Base-by-base conservation (phyloP, 2,888 invertebrate species). In the Drosophila multiciliata region DNA sequence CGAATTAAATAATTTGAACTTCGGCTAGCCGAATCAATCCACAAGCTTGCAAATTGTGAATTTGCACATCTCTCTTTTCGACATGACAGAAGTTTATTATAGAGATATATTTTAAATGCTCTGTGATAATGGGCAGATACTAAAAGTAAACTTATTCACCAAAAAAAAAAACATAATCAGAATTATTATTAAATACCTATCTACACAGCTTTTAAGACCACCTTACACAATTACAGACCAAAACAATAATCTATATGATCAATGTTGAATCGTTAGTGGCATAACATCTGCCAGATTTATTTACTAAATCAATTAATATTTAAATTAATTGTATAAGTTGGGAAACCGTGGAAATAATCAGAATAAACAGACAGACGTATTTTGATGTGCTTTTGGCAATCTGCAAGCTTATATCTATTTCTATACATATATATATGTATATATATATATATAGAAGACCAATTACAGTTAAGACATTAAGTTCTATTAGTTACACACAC, bases 21-120 rank as follows among this genome's bases (percentile, higher is more conserved):
- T 53, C 66, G 62, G 49, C 49, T 9, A 2, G 23, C 52, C 78
- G 61, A 62, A 60, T 17, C 12, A 29, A 8, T 20, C 35, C 23
- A 69, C 36, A 57, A 52, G 49, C 78, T 61, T 77, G 74, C 74
- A 71, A 52, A 50, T 20, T 42, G 23, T n/a, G 9, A n/a, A 26
- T 7, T n/a, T 9, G 15, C 29, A 26, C 20, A 48, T 15, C 15
- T 6, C n/a, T 40, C 0, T 20, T 15, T 20, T 15, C n/a, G 12
- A 32, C 6, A 32, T 50, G 6, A 17, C 9, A 40, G 9, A 50
- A 29, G 12, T 23, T 20, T 2, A 20, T 35, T 53, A 35, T 15
- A 5, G 3, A 35, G 15, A 35, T 17, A n/a, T n/a, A n/a, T 59
- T 35, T 26, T 59, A 59, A 59, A 52, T 59, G 59, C 52, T 20